A percentile compares a stretch with the other conserved stretches of the same genome.
Conservation (phyloP, 2,797 vertebrate genomes). For the Enteromius fasciolatus region DNA sequence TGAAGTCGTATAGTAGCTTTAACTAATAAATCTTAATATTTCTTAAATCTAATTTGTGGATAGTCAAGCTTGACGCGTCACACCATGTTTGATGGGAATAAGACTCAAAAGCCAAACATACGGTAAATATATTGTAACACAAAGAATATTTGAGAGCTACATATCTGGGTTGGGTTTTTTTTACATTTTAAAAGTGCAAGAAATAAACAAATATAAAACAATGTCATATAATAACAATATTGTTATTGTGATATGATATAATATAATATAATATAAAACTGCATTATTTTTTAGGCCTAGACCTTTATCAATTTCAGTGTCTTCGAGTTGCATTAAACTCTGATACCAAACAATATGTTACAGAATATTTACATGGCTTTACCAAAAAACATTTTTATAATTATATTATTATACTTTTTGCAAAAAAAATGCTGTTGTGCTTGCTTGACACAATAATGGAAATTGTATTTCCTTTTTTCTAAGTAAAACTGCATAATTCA, state of each 20-base stretch:
- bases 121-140: background rate
- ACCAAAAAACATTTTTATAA: background rate
- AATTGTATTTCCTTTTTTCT: background rate
- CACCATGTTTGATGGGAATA: background rate
- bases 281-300: background rate
- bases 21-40: background rate
- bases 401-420: background rate
- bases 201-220: background rate
- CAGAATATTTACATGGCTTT: background rate
- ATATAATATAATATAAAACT: background rate
- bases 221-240: background rate
- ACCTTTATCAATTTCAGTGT: background rate
- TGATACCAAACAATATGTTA: background rate
- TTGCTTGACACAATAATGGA: background rate
- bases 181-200: too few species aligned
- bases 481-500: constrained; percentile 27
- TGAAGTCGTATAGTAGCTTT: background rate
- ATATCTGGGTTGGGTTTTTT: too few species aligned
- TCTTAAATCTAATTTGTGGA: background rate
- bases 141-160: background rate
- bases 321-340: background rate
- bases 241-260: background rate
- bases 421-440: background rate
- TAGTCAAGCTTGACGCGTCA: background rate
- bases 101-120: background rate